Percentiles rank a stretch among this genome's conserved stretches.
phyloP scores from a whole-genome alignment of 2,113 vertebrate species.

The Caretta caretta region DNA sequence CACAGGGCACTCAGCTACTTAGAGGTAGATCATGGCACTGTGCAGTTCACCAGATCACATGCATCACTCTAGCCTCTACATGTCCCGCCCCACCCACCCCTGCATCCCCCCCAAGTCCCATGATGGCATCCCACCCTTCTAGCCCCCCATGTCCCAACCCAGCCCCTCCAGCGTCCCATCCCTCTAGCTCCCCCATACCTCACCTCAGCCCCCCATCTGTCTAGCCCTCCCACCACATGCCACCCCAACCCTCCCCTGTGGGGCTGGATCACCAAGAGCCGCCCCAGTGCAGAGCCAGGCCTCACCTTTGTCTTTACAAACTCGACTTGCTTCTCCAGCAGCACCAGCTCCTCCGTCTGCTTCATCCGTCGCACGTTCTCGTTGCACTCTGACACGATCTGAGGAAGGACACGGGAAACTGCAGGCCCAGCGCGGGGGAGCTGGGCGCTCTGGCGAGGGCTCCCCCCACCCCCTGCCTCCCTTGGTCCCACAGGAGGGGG shows the following conservation, averaged over 20 bases:
- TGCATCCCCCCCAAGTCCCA: background rate
- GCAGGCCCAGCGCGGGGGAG: background rate
- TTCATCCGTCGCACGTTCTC: constrained; percentile 75
- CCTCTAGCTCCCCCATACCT: too few relatives aligned
- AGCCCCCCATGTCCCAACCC: too few relatives aligned
- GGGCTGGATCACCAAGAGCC: background rate
- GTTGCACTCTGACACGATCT: constrained; percentile 81
- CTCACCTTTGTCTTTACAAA: constrained; percentile 81
- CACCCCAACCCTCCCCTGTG: fast-evolving
- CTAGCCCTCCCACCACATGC: background rate
- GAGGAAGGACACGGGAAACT: background rate
- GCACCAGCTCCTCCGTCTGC: constrained; percentile 80
- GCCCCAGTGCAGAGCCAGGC: background rate
- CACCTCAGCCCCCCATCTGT: background rate
- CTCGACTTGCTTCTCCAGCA: constrained; percentile 78
- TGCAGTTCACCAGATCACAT: fast-evolving
- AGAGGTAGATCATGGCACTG: background rate
- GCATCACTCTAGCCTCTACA: background rate
- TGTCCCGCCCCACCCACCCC: too few relatives aligned
- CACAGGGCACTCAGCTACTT: background rate
- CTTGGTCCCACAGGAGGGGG: too few relatives aligned
- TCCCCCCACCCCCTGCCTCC: background rate
- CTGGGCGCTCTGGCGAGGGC: background rate
- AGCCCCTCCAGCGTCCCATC: too few relatives aligned
- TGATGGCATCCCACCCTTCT: too few relatives aligned